Conservation (phyloP, 2,113 vertebrate genomes). For the Kryptolebias marmoratus region DNA sequence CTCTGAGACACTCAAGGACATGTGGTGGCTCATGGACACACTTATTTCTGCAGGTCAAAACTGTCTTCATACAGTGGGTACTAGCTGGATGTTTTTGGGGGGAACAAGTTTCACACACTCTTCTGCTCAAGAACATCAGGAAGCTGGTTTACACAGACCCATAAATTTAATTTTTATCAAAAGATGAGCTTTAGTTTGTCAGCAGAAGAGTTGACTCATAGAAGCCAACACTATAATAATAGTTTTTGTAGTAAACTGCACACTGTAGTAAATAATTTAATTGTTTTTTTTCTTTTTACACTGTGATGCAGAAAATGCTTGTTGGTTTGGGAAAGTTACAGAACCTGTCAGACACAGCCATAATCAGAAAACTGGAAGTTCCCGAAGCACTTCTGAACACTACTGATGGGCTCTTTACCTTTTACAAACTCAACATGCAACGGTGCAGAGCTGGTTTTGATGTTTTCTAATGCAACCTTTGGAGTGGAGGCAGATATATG, state of each 20-base stretch:
- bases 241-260: background rate
- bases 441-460: background rate
- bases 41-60: slow-evolving; percentile 23
- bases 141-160: background rate
- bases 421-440: background rate
- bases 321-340: too few species aligned
- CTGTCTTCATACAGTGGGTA: slow-evolving; percentile 31
- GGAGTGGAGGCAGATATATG: background rate
- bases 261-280: background rate
- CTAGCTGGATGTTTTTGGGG: slow-evolving; percentile 41
- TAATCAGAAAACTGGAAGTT: background rate
- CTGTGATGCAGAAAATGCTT: too few species aligned
- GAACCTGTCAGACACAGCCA: background rate
- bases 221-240: background rate
- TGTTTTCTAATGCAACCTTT: background rate
- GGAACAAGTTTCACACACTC: slow-evolving; percentile 1
- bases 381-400: background rate
- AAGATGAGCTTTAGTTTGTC: background rate
- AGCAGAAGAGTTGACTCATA: slow-evolving; percentile 8
- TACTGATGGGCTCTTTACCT: rapidly evolving
- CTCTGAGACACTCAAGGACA: slow-evolving; percentile 54
- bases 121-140: background rate
- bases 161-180: background rate
- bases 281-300: too few species aligned
- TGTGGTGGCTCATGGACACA: slow-evolving; percentile 31